Percentiles rank a stretch among this genome's conserved stretches.
These are phyloP conservation scores for Spisula subtruncata DNA, from an alignment of 2,888 invertebrate species.

Conservation along the genomic window DNA sequence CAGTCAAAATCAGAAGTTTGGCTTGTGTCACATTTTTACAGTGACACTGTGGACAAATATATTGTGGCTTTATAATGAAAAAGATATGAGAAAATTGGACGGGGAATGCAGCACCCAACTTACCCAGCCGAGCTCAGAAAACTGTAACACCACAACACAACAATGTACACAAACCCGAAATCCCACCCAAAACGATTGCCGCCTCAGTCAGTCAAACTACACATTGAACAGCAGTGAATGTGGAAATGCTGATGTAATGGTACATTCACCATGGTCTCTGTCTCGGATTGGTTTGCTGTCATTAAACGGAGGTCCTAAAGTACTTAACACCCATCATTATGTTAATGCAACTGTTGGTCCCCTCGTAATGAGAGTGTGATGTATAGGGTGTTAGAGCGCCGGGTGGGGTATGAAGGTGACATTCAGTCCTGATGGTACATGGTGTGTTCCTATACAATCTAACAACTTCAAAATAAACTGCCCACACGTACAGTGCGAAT, in stretches of 20 bases:
- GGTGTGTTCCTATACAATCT: background rate
- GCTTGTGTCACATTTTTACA: background rate
- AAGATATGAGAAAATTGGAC: no score
- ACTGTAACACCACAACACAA: no score
- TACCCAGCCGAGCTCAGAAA: no score
- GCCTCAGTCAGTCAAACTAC: no score
- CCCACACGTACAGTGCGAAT: background rate
- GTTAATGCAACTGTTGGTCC: background rate
- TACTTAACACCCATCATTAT: background rate
- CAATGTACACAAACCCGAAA: no score
- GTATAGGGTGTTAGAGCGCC: background rate
- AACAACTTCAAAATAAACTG: background rate
- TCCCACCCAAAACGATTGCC: background rate
- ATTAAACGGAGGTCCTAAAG: no score
- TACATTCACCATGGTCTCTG: background rate
- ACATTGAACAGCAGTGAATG: no score
- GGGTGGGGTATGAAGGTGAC: background rate
- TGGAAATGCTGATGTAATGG: background rate
- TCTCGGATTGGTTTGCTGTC: background rate
- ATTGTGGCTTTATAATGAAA: background rate
- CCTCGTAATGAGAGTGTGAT: background rate
- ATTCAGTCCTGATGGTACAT: background rate
- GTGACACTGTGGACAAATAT: background rate
- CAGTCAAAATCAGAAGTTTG: background rate
- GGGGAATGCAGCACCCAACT: no score